Conservation (phyloP, 2,888 invertebrate species). For the Polymixis lichenea region DNA sequence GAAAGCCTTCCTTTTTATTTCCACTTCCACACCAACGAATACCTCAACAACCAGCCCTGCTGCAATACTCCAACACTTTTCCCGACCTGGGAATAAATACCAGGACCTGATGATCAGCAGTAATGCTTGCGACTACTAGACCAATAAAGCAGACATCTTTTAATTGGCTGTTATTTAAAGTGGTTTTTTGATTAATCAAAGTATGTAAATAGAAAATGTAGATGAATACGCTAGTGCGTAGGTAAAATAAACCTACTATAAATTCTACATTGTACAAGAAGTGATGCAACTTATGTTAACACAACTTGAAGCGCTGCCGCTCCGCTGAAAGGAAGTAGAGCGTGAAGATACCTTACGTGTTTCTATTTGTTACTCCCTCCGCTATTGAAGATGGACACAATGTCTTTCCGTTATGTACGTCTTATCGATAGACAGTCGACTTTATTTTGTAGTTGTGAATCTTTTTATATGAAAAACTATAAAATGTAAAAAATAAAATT, state of each 20-base stretch:
- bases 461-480: too few species aligned
- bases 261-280: not conserved
- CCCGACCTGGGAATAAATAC: too few species aligned
- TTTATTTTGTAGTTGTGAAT: not conserved
- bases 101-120: too few species aligned
- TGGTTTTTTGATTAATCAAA: too few species aligned
- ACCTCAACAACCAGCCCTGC: too few species aligned
- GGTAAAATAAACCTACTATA: not conserved
- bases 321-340: constrained; percentile 32
- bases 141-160: too few species aligned
- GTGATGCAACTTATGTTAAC: constrained; percentile 9
- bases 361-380: constrained; percentile 12
- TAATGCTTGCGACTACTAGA: too few species aligned
- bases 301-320: constrained; percentile 23
- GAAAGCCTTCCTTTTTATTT: too few species aligned
- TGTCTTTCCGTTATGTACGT: constrained; percentile 35
- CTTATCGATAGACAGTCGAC: not conserved
- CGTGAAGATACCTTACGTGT: constrained; percentile 53
- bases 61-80: too few species aligned
- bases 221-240: not conserved
- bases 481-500: too few species aligned
- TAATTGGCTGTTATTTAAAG: too few species aligned
- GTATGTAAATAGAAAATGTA: not conserved
- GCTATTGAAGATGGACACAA: constrained; percentile 36
- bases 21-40: too few species aligned